Evolutionary conservation across 2,113 vertebrate genomes (phyloP), one percentile per base, ranked within the genome.

Genomic region (Apus apus): DNA sequence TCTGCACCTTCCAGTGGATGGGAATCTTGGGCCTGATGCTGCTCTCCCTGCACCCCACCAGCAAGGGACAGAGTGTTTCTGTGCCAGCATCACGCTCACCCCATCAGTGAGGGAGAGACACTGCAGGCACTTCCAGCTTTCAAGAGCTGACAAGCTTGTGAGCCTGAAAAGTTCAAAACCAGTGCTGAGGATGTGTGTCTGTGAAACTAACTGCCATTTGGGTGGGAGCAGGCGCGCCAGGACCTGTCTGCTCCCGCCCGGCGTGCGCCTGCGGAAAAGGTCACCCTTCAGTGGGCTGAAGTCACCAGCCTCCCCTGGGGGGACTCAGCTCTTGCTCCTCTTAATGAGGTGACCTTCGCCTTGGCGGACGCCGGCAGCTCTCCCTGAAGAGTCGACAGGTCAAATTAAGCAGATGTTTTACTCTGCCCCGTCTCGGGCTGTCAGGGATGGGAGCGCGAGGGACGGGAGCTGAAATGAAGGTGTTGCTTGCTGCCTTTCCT

Each of bases 141-240:
- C 94, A 93, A 40, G 89, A 92, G 77, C 93, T 97, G 97, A 95
- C 97, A 97, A 13, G 84, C 62, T 25, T 6, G 45, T 36, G 85
- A 80, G 96, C 67, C 96, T 97, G 96, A 97, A 97, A 97, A 97
- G 97, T 97, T 97, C 96, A 97, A 78, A 92, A 77, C 43, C 46
- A 11, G 85, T 73, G 93, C 95, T 95, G 1, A 14, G 95, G 94
- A 96, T 16, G 27, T 97, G 96, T 96, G 96, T 97, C 96, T 95
- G 82, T 6, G 16, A 22, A 90, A 67, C 87, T 90, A 95, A 85
- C 54, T 89, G 97, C 96, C 89, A 26, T 53, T 76, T 8, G 85
- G 94, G 92, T 25, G 1, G 21, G 65, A 34, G 85, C 78, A 15
- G 9, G 3, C 2, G 65, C 60, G 92, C 92, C 78, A 26, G 89